phyloP scores from a whole-genome alignment of 2,797 vertebrate species.

The Urosaurus nigricauda region DNA sequence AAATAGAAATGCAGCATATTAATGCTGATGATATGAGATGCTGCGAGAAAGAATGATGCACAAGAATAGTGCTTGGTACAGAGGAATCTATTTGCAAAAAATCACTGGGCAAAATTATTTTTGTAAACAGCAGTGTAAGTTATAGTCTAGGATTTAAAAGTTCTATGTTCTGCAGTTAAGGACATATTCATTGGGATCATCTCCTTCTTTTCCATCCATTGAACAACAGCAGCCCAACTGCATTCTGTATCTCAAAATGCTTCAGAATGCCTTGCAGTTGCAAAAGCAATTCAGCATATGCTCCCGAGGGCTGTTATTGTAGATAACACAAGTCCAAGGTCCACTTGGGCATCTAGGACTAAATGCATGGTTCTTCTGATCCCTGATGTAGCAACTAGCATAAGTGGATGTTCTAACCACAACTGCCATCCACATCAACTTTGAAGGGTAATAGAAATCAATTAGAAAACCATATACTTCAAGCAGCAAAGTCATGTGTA shows the following conservation, averaged over 20 bases:
- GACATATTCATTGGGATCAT: background rate
- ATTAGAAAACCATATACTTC: slow-evolving; percentile 59
- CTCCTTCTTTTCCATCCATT: background rate
- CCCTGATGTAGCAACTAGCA: background rate
- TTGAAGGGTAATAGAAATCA: slow-evolving; percentile 50
- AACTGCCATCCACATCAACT: background rate
- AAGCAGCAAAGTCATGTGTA: slow-evolving; percentile 48
- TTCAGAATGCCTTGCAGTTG: background rate
- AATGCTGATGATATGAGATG: background rate
- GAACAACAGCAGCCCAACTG: background rate
- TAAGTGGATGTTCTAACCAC: background rate
- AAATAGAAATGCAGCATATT: background rate
- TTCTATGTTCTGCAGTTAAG: background rate
- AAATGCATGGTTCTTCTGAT: background rate
- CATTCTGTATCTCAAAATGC: background rate
- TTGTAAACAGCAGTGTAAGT: background rate
- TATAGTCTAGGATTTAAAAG: background rate
- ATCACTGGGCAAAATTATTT: background rate
- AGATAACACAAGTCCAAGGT: background rate
- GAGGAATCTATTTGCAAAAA: background rate
- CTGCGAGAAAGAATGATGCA: background rate
- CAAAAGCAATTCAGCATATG: background rate
- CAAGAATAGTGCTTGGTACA: background rate
- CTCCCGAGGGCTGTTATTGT: background rate
- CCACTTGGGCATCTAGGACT: background rate